phyloP scores from a whole-genome alignment of 2,888 invertebrate genomes.

The Lepetodrilus schrolli region DNA sequence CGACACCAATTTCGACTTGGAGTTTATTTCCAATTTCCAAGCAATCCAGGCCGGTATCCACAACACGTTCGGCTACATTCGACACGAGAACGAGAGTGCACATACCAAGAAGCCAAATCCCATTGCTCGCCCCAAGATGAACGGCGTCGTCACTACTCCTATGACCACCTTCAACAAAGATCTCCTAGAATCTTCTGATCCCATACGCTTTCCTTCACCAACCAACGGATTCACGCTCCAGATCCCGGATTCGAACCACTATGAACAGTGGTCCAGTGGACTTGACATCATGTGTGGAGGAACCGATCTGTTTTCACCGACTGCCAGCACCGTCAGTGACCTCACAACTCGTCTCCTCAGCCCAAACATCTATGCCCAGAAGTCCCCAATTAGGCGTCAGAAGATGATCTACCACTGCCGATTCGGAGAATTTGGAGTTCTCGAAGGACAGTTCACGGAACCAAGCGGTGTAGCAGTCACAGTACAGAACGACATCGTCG shows the following conservation, averaged over 20 bases:
- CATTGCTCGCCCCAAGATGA: conserved; percentile 84
- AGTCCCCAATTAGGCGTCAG: conserved; percentile 92
- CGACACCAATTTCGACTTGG: conserved; percentile 80
- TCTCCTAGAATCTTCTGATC: not conserved
- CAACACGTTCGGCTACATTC: conserved; percentile 96
- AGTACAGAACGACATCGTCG: conserved; percentile 98
- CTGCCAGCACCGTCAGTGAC: conserved; percentile 83
- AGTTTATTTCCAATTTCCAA: conserved; percentile 97
- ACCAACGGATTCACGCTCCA: conserved; percentile 44
- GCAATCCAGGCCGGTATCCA: conserved; percentile 84
- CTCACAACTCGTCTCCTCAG: conserved; percentile 78
- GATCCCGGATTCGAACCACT: conserved; percentile 78
- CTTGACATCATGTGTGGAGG: conserved; percentile 77
- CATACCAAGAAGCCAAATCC: conserved; percentile 85
- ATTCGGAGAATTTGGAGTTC: conserved; percentile 98
- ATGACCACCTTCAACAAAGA: not conserved
- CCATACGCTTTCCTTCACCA: not conserved
- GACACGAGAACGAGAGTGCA: conserved; percentile 82
- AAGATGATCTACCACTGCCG: conserved; percentile 99
- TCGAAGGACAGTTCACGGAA: conserved; percentile 91
- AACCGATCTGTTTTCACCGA: conserved; percentile 68
- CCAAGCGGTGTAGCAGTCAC: conserved; percentile 99
- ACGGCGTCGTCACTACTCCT: not conserved
- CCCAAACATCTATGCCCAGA: not conserved
- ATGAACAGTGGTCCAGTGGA: conserved; percentile 98